phyloP scores from a whole-genome alignment of 2,888 invertebrate genomes.

The Leptopterna dolabrata region DNA sequence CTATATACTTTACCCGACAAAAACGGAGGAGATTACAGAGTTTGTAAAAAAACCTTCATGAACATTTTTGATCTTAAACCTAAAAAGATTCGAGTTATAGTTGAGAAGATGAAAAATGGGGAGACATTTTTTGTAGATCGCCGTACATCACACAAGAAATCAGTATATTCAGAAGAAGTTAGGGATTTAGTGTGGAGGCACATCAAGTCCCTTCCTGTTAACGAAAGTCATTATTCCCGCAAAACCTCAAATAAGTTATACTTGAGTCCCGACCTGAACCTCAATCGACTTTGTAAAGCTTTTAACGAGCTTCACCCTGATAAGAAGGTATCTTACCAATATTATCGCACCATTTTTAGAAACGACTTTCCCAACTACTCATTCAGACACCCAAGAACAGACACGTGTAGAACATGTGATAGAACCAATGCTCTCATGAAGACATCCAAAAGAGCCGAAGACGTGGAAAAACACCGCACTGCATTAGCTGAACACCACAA shows the following conservation, averaged over 20 bases:
- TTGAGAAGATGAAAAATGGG: background rate
- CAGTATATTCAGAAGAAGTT: background rate
- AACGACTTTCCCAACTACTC: background rate
- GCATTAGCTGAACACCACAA: background rate
- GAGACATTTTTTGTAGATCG: slow-evolving; percentile 14
- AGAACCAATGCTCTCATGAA: background rate
- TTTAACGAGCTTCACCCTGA: background rate
- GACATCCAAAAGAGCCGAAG: background rate
- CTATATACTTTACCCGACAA: background rate
- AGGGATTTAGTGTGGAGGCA: background rate
- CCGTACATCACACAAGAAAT: background rate
- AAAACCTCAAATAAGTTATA: background rate
- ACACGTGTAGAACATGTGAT: background rate
- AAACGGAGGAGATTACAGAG: background rate
- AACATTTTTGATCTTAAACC: background rate
- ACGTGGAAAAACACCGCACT: background rate
- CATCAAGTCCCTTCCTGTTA: background rate
- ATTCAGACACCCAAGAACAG: background rate
- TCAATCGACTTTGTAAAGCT: background rate
- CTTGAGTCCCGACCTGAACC: background rate
- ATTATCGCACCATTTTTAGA: background rate
- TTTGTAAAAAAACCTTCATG: slow-evolving; percentile 11
- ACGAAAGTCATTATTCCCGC: background rate
- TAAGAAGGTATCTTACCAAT: background rate
- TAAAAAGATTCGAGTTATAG: background rate